Evolutionary conservation across 2,888 invertebrate species (phyloP), one percentile per base, ranked within the genome.

Genomic region (Hydroisotoma schaefferi): DNA sequence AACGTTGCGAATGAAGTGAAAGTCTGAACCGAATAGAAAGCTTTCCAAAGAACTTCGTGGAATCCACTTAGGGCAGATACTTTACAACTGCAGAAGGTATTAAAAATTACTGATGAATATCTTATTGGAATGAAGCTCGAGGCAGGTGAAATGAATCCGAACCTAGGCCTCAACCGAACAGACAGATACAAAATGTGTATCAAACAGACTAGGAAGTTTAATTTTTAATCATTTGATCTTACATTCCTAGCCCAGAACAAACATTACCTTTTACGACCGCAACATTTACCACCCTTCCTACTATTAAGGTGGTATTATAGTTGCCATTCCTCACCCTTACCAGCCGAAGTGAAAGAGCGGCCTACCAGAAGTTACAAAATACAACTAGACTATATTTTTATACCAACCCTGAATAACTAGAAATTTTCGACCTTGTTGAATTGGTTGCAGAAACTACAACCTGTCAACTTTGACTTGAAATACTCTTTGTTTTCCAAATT

Each of bases 221-320:
- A 70, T 70, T 68, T 70, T 70, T 70, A 70, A 70, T 70, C 60
- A 68, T 63, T 61, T 67, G 67, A 67, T 67, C 67, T 67, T 59
- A 57, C 59, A 67, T 67, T 67, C 67, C 61, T 65, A 59, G 58
- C 64, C 59, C 62, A 61, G 57, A 63, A 46, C 51, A 62, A 67
- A 64, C 70, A 68, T 70, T 68, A 68, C 68, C 59, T 70, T 70
- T 70, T 70, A 70, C 65, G 70, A 67, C 70, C 70, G 59, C 70
- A 70, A 70, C 68, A 70, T 70, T 70, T 68, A 68, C 70, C 53
- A 53, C 53, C 23, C 5, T 15, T 18, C 61, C 54, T 62, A 60
- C n/a, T n/a, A n/a, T n/a, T n/a, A n/a, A n/a, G n/a, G n/a, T 44
- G 44, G 40, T 23, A 43, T 52, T 33, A 43, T 33, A 43, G 43